Percentiles rank a stretch among this genome's conserved stretches.
These are phyloP conservation scores for Flexamia atlantica DNA, from an alignment of 2,888 invertebrate genomes.

Conservation along the genomic window DNA sequence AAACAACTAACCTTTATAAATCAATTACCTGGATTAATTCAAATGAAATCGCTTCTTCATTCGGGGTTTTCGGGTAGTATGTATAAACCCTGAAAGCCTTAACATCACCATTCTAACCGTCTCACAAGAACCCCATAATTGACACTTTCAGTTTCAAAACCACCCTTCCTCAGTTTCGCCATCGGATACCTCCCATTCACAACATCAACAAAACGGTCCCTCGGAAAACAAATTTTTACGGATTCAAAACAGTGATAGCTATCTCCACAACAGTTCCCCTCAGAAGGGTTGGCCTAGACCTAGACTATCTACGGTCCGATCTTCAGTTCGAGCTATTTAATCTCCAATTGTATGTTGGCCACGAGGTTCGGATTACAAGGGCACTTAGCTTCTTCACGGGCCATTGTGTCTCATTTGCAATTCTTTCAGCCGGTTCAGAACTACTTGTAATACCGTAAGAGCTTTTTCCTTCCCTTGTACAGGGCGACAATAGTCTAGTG, in stretches of 20 bases:
- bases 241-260: constrained; percentile 53
- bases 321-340: constrained; percentile 51
- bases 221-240: constrained; percentile 56
- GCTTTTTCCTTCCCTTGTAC: constrained; percentile 23
- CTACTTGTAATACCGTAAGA: constrained; percentile 50
- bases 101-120: not conserved
- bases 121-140: not conserved
- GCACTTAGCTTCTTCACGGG: constrained; percentile 40
- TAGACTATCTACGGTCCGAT: constrained; percentile 44
- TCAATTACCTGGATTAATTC: too few species aligned
- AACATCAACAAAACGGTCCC: constrained; percentile 46
- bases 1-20: too few species aligned
- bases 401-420: constrained; percentile 58
- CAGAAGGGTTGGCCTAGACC: constrained; percentile 15
- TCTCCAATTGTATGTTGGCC: constrained; percentile 52
- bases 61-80: too few species aligned
- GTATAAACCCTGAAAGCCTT: too few species aligned
- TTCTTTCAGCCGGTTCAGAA: constrained; percentile 13
- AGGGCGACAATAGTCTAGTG: not conserved
- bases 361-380: constrained; percentile 48
- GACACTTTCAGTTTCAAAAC: constrained; percentile 30
- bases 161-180: constrained; percentile 24
- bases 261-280: constrained; percentile 39
- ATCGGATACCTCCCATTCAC: constrained; percentile 39
- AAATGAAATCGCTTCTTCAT: too few species aligned